phyloP scores from a whole-genome alignment of 1,140 invertebrate genomes.

The Orius laevigatus region DNA sequence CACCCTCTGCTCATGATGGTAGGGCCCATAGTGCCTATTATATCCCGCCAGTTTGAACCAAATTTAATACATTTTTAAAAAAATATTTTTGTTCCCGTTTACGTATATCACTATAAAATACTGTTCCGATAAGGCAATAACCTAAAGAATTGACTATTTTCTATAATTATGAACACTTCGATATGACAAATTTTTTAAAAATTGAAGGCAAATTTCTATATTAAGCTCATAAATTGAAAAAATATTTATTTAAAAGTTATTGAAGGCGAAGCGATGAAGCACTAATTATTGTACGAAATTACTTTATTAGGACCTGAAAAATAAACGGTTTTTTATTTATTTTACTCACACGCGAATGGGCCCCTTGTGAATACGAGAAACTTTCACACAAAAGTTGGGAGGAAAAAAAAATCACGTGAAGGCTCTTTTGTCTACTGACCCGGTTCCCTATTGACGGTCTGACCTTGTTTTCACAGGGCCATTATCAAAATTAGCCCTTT shows the following conservation, averaged over 20 bases:
- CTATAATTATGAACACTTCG: constrained; percentile 10
- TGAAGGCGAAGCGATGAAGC: constrained; percentile 9
- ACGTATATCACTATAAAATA: constrained; percentile 11
- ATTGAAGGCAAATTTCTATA: constrained; percentile 3
- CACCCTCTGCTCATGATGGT: constrained; percentile 8
- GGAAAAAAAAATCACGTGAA: neutral
- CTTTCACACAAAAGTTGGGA: too few species aligned
- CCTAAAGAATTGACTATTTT: constrained; percentile 7
- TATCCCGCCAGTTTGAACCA: constrained; percentile 13
- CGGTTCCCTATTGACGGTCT: constrained; percentile 3
- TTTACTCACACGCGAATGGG: too few species aligned
- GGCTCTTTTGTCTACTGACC: constrained; percentile 1
- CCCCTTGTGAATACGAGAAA: too few species aligned
- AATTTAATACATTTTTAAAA: constrained; percentile 4
- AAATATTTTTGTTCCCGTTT: constrained; percentile 8
- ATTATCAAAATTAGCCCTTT: constrained; percentile 9
- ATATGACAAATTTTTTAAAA: constrained; percentile 7
- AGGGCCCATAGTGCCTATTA: constrained; percentile 11
- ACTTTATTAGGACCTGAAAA: constrained; percentile 8
- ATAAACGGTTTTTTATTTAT: neutral
- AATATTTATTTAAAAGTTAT: neutral
- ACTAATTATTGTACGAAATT: constrained; percentile 11
- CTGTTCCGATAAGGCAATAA: constrained; percentile 9
- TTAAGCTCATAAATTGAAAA: constrained; percentile 10
- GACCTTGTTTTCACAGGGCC: constrained; percentile 5